Evolutionary conservation across 1,140 invertebrate species (phyloP), one percentile per base, ranked within the genome.

Genomic region (Pseudomyrmex pallidus): DNA sequence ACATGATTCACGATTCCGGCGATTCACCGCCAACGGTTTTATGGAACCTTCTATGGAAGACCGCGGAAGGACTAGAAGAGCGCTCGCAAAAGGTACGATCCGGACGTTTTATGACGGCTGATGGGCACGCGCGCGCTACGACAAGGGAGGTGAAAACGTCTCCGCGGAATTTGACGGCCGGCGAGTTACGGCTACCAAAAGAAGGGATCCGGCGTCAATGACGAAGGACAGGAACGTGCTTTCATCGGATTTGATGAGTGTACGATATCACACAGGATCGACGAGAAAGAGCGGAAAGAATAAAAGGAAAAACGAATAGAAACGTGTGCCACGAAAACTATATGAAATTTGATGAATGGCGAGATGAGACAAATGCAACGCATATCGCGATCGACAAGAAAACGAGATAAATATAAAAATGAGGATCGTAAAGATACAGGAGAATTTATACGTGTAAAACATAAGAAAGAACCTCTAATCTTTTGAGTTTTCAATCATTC

Each of bases 1-100:
- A 74, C 82, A 80, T 87, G 82, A 87, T 87, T 87, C 86, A 87
- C 68, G 86, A 70, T 80, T 73, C 80, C 52, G 61, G 66, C 82
- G 73, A 86, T 84, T 78, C 85, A 84, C 82, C 59, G 74, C 66
- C 82, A 61, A 66, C 85, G 74, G 5, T 84, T 83, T 84, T 85
- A 85, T 84, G 85, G 66, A 63, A 25, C 20, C 57, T 68, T 15
- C 56, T 62, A 61, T 63, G 44, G 74, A 54, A 72, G 52, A 63
- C 12, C 52, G 22, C 66, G 64, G 54, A 35, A 35, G 74, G 74
- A 77, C 48, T 20, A 25, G 62, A 67, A 48, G 44, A 20, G 35
- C 22, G 67, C 66, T 56, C 1, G 66, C 64, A 46, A 63, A 66
- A 72, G 67, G 72, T 66, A 76, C 25, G 80, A 50, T 17, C n/a